These are phyloP conservation scores for Burhinus oedicnemus DNA, from an alignment of 2,113 vertebrate genomes.

Conservation along the genomic window DNA sequence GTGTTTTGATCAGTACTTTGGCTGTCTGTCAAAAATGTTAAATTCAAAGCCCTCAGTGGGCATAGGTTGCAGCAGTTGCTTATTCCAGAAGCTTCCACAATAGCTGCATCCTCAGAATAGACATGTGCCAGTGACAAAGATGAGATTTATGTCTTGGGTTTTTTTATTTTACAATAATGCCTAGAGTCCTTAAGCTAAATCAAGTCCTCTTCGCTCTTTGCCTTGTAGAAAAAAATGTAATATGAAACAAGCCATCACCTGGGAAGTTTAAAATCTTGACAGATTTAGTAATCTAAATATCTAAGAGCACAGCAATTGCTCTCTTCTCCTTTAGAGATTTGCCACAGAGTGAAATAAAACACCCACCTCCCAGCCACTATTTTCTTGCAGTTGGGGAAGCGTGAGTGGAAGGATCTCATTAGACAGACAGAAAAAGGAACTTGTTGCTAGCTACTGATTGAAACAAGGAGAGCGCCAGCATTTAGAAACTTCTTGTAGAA, in stretches of 20 bases:
- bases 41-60: not conserved
- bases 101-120: not conserved
- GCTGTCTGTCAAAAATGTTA: not conserved
- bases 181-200: not conserved
- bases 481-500: not conserved
- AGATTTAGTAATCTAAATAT: not conserved
- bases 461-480: not conserved
- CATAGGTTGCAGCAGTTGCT: not conserved
- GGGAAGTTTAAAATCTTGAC: not conserved
- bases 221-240: not conserved
- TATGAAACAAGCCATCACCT: not conserved
- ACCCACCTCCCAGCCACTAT: not conserved
- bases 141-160: not conserved
- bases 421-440: not conserved
- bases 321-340: not conserved
- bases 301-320: not conserved
- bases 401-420: not conserved
- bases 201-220: not conserved
- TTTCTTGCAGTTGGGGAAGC: not conserved
- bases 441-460: not conserved
- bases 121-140: not conserved
- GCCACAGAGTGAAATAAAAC: not conserved
- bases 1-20: not conserved
- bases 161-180: not conserved
- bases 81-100: not conserved